phyloP scores from a whole-genome alignment of 1,140 invertebrate genomes.

The Antheraea mylitta region DNA sequence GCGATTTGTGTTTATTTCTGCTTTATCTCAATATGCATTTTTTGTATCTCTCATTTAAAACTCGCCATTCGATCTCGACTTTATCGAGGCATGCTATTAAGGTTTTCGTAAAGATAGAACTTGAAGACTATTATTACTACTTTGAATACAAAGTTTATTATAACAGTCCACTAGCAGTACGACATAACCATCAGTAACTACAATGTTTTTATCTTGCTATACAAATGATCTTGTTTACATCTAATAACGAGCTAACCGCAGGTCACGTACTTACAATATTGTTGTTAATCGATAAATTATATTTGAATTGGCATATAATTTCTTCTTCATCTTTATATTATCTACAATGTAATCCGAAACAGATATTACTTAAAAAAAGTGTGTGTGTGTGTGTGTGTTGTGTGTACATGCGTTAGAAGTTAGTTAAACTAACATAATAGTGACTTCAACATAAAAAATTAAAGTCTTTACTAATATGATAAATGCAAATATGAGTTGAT shows the following conservation, averaged over 20 bases:
- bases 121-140: neutral
- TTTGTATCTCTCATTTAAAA: neutral
- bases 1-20: slow-evolving; percentile 4
- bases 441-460: neutral
- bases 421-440: neutral
- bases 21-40: neutral
- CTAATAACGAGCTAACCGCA: neutral
- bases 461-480: too few relatives aligned
- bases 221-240: neutral
- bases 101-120: neutral
- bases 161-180: too few relatives aligned
- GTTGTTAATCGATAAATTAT: neutral
- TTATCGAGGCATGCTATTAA: neutral
- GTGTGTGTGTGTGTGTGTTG: too few relatives aligned
- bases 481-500: too few relatives aligned
- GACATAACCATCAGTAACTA: neutral
- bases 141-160: neutral
- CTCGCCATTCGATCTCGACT: neutral
- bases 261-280: neutral
- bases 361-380: neutral
- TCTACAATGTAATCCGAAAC: too few relatives aligned
- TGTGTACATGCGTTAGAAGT: too few relatives aligned
- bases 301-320: too few relatives aligned
- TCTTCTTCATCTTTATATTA: too few relatives aligned
- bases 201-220: neutral